These are phyloP conservation scores for Agonopterix arenella DNA, from an alignment of 2,888 invertebrate genomes.

Conservation along the genomic window DNA sequence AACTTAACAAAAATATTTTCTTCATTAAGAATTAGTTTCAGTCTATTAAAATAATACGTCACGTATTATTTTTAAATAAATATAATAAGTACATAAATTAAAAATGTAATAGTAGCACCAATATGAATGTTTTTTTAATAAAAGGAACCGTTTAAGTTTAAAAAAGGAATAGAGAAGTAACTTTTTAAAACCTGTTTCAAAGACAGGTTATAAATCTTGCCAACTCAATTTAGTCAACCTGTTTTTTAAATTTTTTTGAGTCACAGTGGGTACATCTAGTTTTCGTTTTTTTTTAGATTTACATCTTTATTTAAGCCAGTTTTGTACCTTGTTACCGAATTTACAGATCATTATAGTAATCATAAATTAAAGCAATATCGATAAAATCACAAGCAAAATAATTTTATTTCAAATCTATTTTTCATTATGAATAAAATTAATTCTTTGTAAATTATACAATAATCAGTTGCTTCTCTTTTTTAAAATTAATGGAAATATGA, in stretches of 20 bases:
- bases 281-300: background rate
- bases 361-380: too few species aligned
- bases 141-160: slow-evolving; percentile 9
- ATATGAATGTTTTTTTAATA: slow-evolving; percentile 40
- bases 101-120: slow-evolving; percentile 52
- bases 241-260: background rate
- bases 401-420: too few species aligned
- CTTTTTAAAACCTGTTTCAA: background rate
- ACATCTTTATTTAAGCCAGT: background rate
- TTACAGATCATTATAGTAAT: too few species aligned
- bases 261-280: background rate
- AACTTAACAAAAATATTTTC: background rate
- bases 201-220: background rate
- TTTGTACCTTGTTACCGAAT: too few species aligned
- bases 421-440: too few species aligned
- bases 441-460: too few species aligned
- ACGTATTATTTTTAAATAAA: slow-evolving; percentile 6
- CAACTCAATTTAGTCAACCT: slow-evolving; percentile 4
- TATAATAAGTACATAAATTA: slow-evolving; percentile 2
- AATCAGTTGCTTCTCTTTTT: too few species aligned
- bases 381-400: too few species aligned
- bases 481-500: too few species aligned
- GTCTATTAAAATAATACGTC: slow-evolving; percentile 15
- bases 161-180: slow-evolving; percentile 4
- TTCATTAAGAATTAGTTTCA: slow-evolving; percentile 6